Percentiles rank a stretch among this genome's conserved stretches.
Conservation (phyloP, 2,113 vertebrate species). For the Pleuronectes platessa region DNA sequence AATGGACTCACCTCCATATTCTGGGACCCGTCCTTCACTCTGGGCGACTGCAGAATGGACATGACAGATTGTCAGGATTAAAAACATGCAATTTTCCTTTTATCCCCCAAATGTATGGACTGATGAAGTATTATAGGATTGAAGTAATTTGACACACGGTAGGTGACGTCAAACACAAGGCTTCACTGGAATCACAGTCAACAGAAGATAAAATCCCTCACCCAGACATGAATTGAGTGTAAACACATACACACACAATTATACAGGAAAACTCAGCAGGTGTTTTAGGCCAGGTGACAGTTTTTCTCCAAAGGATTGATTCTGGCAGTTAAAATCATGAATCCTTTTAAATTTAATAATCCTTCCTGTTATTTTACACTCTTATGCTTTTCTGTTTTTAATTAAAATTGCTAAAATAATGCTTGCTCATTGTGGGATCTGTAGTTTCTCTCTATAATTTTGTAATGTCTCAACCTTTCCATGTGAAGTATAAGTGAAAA, state of each 20-base stretch:
- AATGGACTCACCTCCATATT: slow-evolving; percentile 89
- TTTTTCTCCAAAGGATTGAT: neutral
- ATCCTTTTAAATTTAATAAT: neutral
- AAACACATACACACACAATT: slow-evolving; percentile 14
- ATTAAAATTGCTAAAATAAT: no score
- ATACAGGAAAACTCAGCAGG: slow-evolving; percentile 4
- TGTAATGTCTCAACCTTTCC: no score
- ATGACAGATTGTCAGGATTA: slow-evolving; percentile 80
- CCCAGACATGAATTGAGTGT: slow-evolving; percentile 28
- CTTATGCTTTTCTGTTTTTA: no score
- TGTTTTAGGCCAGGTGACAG: neutral
- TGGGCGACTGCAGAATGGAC: slow-evolving; percentile 90
- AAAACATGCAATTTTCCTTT: slow-evolving; percentile 67
- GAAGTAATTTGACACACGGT: slow-evolving; percentile 50
- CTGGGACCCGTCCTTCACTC: slow-evolving; percentile 93
- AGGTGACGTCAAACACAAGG: slow-evolving; percentile 22
- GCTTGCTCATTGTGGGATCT: no score
- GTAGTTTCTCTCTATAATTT: no score
- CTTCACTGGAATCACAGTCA: slow-evolving; percentile 33
- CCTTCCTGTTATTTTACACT: no score
- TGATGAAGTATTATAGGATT: slow-evolving; percentile 52
- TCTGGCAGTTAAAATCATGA: neutral
- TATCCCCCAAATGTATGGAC: slow-evolving; percentile 32
- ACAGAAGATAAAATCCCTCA: slow-evolving; percentile 57
- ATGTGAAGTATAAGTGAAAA: no score